Conservation (phyloP, 2,797 vertebrate species). For the Phylloscopus collybita region DNA sequence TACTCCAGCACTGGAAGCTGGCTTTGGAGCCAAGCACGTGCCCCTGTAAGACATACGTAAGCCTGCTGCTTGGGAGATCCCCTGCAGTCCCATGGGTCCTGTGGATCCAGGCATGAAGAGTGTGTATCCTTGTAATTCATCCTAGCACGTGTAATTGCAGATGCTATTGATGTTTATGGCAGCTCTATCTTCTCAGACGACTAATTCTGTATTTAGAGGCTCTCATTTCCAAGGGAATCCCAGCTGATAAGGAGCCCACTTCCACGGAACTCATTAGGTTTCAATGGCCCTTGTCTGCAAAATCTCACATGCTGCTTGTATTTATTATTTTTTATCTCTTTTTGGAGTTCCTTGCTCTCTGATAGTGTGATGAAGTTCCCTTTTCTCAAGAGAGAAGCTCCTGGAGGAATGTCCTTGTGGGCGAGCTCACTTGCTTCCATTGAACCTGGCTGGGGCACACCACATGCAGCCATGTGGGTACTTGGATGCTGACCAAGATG, state of each 20-base stretch:
- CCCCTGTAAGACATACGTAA: accelerated
- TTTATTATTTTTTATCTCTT: neutral
- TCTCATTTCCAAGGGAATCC: neutral
- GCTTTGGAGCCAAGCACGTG: neutral
- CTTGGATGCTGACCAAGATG: neutral
- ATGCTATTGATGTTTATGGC: neutral
- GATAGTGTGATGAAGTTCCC: neutral
- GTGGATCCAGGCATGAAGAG: neutral
- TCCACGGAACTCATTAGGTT: neutral
- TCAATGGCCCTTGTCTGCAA: neutral
- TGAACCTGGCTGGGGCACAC: neutral
- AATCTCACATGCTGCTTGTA: neutral
- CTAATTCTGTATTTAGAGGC: neutral
- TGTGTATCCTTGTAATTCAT: neutral
- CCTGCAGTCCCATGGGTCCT: neutral
- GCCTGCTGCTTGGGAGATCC: neutral
- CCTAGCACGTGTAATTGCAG: neutral
- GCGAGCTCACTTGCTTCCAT: neutral
- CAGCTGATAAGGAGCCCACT: neutral
- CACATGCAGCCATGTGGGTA: neutral
- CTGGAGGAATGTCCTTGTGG: neutral
- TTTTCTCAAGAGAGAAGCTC: neutral
- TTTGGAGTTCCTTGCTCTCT: neutral
- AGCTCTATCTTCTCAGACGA: neutral
- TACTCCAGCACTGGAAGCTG: neutral